These are phyloP conservation scores for Syritta pipiens DNA, from an alignment of 2,888 invertebrate species.

Conservation along the genomic window DNA sequence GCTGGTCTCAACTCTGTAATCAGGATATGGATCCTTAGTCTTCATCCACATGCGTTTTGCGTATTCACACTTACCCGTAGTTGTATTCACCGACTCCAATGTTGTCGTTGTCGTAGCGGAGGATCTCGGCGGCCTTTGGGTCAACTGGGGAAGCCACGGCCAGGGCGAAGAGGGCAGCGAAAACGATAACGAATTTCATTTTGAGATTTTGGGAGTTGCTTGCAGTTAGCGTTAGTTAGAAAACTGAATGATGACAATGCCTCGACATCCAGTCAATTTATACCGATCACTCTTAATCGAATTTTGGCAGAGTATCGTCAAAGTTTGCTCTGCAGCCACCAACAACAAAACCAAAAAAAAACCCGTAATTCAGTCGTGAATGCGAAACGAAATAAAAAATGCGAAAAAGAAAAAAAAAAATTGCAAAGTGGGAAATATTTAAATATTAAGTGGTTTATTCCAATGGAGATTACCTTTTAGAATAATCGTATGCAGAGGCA, in stretches of 20 bases:
- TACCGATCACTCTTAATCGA: slow-evolving; percentile 26
- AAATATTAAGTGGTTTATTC: slow-evolving; percentile 41
- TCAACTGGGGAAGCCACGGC: slow-evolving; percentile 72
- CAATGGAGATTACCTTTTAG: slow-evolving; percentile 20
- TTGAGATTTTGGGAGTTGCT: slow-evolving; percentile 64
- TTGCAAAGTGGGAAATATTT: slow-evolving; percentile 24
- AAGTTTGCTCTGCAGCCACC: too few species aligned
- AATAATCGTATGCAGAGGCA: slow-evolving; percentile 24
- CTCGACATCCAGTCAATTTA: slow-evolving; percentile 31
- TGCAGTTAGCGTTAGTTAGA: slow-evolving; percentile 34
- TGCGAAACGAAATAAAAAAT: not conserved
- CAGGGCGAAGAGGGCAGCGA: slow-evolving; percentile 75
- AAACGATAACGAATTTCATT: slow-evolving; percentile 76
- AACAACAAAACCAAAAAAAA: slow-evolving; percentile 13
- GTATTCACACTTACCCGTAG: slow-evolving; percentile 80
- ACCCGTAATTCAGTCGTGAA: slow-evolving; percentile 26
- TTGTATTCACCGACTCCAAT: slow-evolving; percentile 82
- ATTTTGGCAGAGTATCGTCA: too few species aligned
- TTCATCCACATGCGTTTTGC: not conserved
- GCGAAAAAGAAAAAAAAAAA: slow-evolving; percentile 6
- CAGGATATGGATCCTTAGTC: too few species aligned
- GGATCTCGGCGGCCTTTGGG: slow-evolving; percentile 80
- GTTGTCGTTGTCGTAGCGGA: slow-evolving; percentile 81
- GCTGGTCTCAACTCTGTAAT: slow-evolving; percentile 80
- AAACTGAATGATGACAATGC: slow-evolving; percentile 49